Percentiles rank a stretch among this genome's conserved stretches.
These are phyloP conservation scores for Temnothorax curvispinosus DNA, from an alignment of 1,140 invertebrate species.

Conservation along the genomic window DNA sequence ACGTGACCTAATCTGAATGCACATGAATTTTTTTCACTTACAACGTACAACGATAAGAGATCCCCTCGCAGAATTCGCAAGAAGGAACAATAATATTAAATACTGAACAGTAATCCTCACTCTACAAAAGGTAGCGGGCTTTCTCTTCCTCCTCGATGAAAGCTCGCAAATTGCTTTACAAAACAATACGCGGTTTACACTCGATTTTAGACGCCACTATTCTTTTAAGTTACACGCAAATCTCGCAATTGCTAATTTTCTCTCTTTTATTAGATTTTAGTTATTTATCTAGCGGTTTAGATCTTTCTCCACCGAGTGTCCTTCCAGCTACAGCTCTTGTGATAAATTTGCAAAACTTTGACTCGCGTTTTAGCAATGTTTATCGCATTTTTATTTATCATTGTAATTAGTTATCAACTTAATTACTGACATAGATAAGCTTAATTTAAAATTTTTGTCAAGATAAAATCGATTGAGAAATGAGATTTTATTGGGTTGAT, in stretches of 20 bases:
- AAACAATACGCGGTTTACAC: neutral
- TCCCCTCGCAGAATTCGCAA: constrained; percentile 22
- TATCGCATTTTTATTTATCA: neutral
- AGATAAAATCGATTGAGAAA: neutral
- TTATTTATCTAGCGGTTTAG: neutral
- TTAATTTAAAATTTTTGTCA: neutral
- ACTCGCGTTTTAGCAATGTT: neutral
- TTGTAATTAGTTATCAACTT: neutral
- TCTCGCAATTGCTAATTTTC: neutral
- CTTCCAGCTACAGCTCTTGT: neutral
- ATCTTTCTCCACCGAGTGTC: neutral
- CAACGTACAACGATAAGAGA: constrained; percentile 20
- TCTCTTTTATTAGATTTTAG: neutral
- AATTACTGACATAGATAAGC: neutral
- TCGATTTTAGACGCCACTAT: neutral
- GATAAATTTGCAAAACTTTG: neutral
- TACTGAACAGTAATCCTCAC: constrained; percentile 39
- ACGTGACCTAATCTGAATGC: constrained; percentile 26
- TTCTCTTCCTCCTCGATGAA: neutral
- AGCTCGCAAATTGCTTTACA: constrained; percentile 6
- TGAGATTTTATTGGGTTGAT: neutral
- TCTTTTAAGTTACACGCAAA: neutral
- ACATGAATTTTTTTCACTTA: constrained; percentile 40
- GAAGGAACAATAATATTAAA: constrained; percentile 55
- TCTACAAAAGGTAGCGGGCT: constrained; percentile 10